Evolutionary conservation across 1,140 invertebrate genomes (phyloP).

Genomic region (Drosophila lini): DNA sequence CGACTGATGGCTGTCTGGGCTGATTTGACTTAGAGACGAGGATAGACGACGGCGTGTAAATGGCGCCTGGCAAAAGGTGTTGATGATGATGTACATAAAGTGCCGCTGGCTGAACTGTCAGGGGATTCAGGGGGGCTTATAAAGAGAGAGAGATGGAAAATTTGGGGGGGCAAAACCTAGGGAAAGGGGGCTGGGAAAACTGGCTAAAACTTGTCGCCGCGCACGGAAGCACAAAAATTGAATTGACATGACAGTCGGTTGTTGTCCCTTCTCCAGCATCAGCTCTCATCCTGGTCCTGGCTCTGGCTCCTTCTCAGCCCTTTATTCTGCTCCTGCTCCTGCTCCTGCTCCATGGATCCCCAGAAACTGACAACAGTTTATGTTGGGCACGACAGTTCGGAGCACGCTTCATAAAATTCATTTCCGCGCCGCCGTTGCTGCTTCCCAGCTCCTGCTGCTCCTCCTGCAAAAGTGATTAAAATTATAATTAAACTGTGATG

Average conservation of each 20-base stretch:
- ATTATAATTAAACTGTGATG: constrained; percentile 82
- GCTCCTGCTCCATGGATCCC: constrained; percentile 7
- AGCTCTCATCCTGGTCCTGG: not conserved
- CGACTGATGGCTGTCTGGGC: constrained; percentile 66
- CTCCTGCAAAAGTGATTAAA: constrained; percentile 81
- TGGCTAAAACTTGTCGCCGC: constrained; percentile 82
- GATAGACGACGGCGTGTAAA: constrained; percentile 82
- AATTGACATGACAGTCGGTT: constrained; percentile 79
- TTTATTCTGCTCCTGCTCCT: not conserved
- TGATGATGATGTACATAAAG: constrained; percentile 80
- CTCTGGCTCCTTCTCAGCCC: not conserved
- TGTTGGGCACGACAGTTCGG: constrained; percentile 79
- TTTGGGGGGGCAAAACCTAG: not conserved
- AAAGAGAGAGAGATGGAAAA: not conserved
- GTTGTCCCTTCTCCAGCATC: constrained; percentile 35
- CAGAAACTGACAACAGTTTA: constrained; percentile 77
- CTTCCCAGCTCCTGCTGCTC: constrained; percentile 23
- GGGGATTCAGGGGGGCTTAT: not conserved
- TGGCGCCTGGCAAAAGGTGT: constrained; percentile 78
- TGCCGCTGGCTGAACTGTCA: constrained; percentile 72
- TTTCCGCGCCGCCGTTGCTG: constrained; percentile 65
- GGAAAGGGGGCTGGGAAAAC: constrained; percentile 16
- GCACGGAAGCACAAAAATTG: constrained; percentile 82
- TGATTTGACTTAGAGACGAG: constrained; percentile 80
- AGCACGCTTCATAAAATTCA: constrained; percentile 81